phyloP scores from a whole-genome alignment of 2,113 vertebrate species.

The Corydoras sp. region DNA sequence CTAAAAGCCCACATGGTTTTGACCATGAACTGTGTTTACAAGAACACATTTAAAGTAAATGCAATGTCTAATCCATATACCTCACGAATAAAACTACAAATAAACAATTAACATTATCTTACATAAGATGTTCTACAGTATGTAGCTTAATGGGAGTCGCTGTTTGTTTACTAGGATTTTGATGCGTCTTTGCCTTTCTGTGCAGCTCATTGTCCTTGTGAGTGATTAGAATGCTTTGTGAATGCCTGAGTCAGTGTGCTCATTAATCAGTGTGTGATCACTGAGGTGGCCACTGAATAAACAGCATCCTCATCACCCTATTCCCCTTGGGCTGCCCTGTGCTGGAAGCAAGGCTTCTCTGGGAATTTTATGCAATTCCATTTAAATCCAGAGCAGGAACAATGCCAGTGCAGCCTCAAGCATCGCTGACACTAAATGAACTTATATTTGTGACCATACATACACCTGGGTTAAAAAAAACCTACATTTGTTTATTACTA shows the following conservation, averaged over 20 bases:
- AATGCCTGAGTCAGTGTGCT: slow-evolving; percentile 30
- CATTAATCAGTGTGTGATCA: slow-evolving; percentile 38
- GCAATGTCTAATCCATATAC: background rate
- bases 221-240: slow-evolving; percentile 30
- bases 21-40: no score
- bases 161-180: background rate
- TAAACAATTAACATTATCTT: no score
- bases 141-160: no score
- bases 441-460: no score
- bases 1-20: no score
- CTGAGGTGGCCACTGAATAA: slow-evolving; percentile 35
- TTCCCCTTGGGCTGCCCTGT: slow-evolving; percentile 19
- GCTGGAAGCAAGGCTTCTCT: background rate
- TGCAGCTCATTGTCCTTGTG: slow-evolving; percentile 37
- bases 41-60: no score
- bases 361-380: background rate
- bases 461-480: no score
- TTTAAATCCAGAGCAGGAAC: no score
- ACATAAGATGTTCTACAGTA: no score
- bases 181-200: slow-evolving; percentile 12
- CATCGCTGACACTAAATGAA: no score
- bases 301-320: slow-evolving; percentile 34
- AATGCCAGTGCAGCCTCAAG: no score
- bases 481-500: no score
- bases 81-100: background rate